phyloP scores from a whole-genome alignment of 2,113 vertebrate genomes.

The Nettapus auritus region DNA sequence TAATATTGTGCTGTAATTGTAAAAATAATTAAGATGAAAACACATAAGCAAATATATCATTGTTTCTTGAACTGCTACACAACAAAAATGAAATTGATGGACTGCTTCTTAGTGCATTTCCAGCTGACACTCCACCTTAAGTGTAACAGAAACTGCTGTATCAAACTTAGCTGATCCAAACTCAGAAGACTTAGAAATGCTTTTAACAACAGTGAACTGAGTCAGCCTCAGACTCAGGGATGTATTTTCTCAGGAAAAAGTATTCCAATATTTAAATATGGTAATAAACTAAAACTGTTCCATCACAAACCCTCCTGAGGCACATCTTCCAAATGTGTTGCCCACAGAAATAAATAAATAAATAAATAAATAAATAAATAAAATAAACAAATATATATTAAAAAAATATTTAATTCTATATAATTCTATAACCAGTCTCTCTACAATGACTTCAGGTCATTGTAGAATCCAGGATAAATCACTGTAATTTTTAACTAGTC shows the following conservation, averaged over 20 bases:
- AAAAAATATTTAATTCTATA: too few species aligned
- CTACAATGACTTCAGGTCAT: conserved; percentile 10
- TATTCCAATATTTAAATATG: background rate
- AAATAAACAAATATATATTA: too few species aligned
- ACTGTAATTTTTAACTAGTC: conserved; percentile 31
- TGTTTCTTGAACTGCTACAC: background rate
- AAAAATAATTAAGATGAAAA: background rate
- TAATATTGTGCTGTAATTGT: background rate
- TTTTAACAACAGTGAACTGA: background rate
- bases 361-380: too few species aligned
- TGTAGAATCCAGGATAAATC: conserved; percentile 39
- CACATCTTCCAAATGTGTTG: conserved; percentile 7
- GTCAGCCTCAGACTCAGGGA: background rate
- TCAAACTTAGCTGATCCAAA: background rate
- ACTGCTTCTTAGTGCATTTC: background rate
- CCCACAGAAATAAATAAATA: too few species aligned
- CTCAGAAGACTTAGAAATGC: background rate
- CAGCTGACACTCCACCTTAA: background rate
- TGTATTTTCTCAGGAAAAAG: background rate
- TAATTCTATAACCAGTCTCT: background rate
- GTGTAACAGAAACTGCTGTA: background rate
- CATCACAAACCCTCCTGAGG: background rate
- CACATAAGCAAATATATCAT: background rate
- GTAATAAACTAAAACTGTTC: background rate
- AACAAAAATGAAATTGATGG: background rate